phyloP scores from a whole-genome alignment of 1,140 invertebrate species.

The Tetragnatha versicolor region DNA sequence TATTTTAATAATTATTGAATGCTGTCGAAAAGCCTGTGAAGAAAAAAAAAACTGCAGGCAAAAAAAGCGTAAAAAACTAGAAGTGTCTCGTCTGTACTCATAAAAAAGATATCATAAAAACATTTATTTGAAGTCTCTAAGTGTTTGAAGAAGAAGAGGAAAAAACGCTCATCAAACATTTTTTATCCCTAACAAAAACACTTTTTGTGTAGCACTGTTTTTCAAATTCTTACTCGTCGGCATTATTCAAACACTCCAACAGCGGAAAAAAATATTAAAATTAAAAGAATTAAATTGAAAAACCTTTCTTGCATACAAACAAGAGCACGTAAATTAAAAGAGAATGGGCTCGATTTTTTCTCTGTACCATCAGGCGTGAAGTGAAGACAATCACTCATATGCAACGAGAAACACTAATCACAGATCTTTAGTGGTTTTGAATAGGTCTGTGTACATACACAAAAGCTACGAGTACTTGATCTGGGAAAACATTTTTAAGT shows the following conservation, averaged over 20 bases:
- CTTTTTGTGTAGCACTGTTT: not conserved
- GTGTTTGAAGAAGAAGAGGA: conserved; percentile 24
- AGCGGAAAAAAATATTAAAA: not conserved
- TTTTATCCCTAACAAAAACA: too few relatives aligned
- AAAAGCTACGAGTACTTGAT: not conserved
- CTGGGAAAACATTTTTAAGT: conserved; percentile 16
- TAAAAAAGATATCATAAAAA: conserved; percentile 22
- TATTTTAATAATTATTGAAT: conserved; percentile 34
- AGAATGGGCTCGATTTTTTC: too few relatives aligned
- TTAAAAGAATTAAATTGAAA: not conserved
- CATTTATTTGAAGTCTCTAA: conserved; percentile 9
- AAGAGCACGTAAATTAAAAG: not conserved
- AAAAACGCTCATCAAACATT: conserved; percentile 2
- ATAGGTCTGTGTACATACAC: not conserved
- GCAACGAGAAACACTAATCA: conserved; percentile 16
- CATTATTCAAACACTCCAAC: conserved; percentile 6
- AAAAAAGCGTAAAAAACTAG: not conserved
- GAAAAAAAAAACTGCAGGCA: not conserved
- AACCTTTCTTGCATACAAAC: not conserved
- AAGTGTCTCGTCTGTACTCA: too few relatives aligned
- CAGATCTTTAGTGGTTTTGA: conserved; percentile 13
- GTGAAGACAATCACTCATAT: not conserved
- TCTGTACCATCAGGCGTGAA: conserved; percentile 2
- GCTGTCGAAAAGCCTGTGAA: not conserved
- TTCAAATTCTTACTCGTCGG: not conserved